Conservation (phyloP, 2,113 vertebrate species). For the Rhinichthys klamathensis region DNA sequence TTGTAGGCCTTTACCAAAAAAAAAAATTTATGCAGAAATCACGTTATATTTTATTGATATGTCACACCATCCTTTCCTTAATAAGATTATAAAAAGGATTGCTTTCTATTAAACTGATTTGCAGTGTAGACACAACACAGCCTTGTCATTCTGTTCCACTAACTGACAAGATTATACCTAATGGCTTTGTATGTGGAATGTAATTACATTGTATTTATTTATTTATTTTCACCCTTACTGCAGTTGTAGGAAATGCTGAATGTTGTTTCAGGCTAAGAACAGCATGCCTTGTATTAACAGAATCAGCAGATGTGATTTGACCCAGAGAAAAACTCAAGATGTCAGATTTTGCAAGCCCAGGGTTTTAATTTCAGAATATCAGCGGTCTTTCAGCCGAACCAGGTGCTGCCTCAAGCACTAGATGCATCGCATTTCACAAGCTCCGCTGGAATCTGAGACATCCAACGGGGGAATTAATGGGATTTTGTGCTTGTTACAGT, state of each 20-base stretch:
- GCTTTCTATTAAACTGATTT: constrained; percentile 23
- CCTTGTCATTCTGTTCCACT: constrained; percentile 4
- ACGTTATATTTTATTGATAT: constrained; percentile 8
- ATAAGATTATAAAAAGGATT: constrained; percentile 8
- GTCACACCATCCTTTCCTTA: constrained; percentile 7
- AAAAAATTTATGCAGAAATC: background rate
- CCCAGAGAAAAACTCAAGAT: constrained; percentile 10
- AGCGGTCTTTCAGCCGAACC: background rate
- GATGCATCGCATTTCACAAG: constrained; percentile 33
- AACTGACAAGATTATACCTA: constrained; percentile 38
- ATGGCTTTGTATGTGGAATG: background rate
- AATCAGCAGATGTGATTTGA: constrained; percentile 56
- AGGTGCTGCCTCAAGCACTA: constrained; percentile 33
- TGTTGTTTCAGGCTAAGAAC: constrained; percentile 42
- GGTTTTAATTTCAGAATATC: constrained; percentile 53
- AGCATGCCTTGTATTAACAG: constrained; percentile 39
- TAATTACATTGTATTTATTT: constrained; percentile 52
- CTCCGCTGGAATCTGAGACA: background rate
- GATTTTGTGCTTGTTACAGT: constrained; percentile 9
- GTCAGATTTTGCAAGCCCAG: constrained; percentile 39
- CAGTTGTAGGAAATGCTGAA: constrained; percentile 49
- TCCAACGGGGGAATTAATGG: background rate
- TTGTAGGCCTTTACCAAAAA: background rate
- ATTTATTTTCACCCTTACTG: constrained; percentile 35
- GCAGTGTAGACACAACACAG: background rate